These are phyloP conservation scores for Latrodectus elegans DNA, from an alignment of 2,888 invertebrate species.

Conservation along the genomic window DNA sequence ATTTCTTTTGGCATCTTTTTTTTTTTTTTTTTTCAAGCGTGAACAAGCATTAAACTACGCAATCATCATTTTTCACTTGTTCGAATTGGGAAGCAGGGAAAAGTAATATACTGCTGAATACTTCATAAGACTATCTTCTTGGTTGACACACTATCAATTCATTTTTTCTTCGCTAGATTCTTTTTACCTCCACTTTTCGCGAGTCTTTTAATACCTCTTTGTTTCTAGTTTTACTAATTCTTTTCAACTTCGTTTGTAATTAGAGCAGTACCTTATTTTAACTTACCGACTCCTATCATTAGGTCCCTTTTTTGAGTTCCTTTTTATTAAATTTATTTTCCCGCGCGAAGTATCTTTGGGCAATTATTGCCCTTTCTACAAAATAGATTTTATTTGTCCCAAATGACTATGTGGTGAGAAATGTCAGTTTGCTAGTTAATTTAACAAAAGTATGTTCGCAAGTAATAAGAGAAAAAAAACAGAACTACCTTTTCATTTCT, in stretches of 20 bases:
- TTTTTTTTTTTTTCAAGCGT: not conserved
- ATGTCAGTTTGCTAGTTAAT: too few species aligned
- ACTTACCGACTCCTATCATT: conserved; percentile 6
- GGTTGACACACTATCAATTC: conserved; percentile 13
- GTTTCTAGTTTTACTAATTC: not conserved
- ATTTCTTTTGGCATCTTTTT: not conserved
- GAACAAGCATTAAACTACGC: conserved; percentile 38
- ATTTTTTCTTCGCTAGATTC: not conserved
- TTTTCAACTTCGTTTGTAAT: not conserved
- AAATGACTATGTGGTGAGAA: too few species aligned
- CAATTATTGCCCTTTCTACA: not conserved
- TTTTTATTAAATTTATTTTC: not conserved
- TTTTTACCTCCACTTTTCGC: not conserved
- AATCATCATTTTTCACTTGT: conserved; percentile 44
- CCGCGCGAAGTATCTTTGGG: not conserved
- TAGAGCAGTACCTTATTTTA: conserved; percentile 13
- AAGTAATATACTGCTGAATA: conserved; percentile 11
- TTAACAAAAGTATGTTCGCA: too few species aligned
- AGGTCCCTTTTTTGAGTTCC: not conserved
- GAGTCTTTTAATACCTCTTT: not conserved
- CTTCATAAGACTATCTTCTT: not conserved
- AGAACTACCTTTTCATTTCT: too few species aligned
- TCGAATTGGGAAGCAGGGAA: conserved; percentile 1
- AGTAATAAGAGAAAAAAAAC: too few species aligned
- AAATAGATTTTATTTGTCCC: conserved; percentile 4